Evolutionary conservation across 2,113 vertebrate genomes (phyloP), one percentile per base, ranked within the genome.

Genomic region (Emydura subglobosa): DNA sequence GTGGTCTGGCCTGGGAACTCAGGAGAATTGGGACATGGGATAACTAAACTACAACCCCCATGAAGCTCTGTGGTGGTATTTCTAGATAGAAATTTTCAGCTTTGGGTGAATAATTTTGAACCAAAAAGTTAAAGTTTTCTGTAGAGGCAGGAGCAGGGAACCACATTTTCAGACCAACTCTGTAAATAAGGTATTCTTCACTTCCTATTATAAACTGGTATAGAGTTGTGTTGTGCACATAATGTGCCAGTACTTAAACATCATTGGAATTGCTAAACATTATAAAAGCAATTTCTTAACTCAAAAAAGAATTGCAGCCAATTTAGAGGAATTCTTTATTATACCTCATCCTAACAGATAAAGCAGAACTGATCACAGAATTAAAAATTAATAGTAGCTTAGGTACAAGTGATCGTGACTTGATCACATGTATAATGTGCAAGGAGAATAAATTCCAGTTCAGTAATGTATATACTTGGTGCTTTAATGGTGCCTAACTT

Each of bases 11-110:
- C 5, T 10, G 0, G 21, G 72, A 57, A 19, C 34, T 50, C 47
- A 29, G 22, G 39, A 44, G 55, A 31, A 10, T 3, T 8, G 51
- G 57, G 44, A 4, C 3, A 4, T 21, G 86, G n/a, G 3, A 27
- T 10, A 47, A 24, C 39, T 21, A 76, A 24, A 44, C 42, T 76
- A 21, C 55, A 57, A 34, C 13, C 10, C 39, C 2, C 4, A 1
- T 31, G n/a, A 34, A 85, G 1, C 31, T 6, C 9, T 19, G 61
- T 2, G 51, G 1, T 0, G 6, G 22, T 47, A 47, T 1, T 44
- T 59, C 29, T 25, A 3, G 10, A 1, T 10, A 19, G 54, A 59
- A 53, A 57, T 39, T 4, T 76, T 17, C 42, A 29, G 13, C 11
- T 34, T 11, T 22, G 17, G 5, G 11, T 22, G 42, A 12, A 50